A percentile compares a stretch with the other conserved stretches of the same genome.
Conservation (phyloP, 2,113 vertebrate genomes). For the Bujurquina vittata region DNA sequence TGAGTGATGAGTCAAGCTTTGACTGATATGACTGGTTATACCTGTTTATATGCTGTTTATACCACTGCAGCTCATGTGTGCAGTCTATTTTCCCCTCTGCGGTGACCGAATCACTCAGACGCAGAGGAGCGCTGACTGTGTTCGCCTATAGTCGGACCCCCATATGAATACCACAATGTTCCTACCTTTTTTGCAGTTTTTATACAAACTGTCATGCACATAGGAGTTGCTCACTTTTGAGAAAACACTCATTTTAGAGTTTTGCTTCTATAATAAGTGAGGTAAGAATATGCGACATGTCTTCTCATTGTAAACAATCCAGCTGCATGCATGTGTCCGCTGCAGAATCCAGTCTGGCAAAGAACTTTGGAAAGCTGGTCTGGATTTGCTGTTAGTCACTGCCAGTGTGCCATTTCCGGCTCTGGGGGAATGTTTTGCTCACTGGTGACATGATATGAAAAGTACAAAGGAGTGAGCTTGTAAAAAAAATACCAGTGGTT, state of each 20-base stretch:
- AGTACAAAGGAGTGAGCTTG: constrained; percentile 54
- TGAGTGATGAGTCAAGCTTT: constrained; percentile 67
- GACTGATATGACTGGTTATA: constrained; percentile 62
- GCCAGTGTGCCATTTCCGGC: constrained; percentile 73
- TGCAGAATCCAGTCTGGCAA: constrained; percentile 70
- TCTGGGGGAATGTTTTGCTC: constrained; percentile 72
- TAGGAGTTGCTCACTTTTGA: not conserved
- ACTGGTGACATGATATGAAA: constrained; percentile 64
- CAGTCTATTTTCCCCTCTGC: constrained; percentile 35
- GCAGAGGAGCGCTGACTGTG: not conserved
- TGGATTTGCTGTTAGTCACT: constrained; percentile 77
- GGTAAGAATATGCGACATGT: constrained; percentile 38
- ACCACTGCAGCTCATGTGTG: constrained; percentile 31
- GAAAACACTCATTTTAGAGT: constrained; percentile 23
- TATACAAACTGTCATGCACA: not conserved
- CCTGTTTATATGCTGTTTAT: constrained; percentile 70
- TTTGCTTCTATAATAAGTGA: not conserved
- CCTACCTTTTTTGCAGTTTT: not conserved
- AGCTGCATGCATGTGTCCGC: constrained; percentile 29
- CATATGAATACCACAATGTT: not conserved
- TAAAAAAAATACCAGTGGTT: constrained; percentile 44
- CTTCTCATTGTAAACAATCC: constrained; percentile 48
- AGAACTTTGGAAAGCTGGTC: constrained; percentile 69
- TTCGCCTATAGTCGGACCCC: constrained; percentile 12
- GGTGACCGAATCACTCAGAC: constrained; percentile 32